Evolutionary conservation across 1,140 invertebrate species (phyloP).

Genomic region (Penaeus indicus): DNA sequence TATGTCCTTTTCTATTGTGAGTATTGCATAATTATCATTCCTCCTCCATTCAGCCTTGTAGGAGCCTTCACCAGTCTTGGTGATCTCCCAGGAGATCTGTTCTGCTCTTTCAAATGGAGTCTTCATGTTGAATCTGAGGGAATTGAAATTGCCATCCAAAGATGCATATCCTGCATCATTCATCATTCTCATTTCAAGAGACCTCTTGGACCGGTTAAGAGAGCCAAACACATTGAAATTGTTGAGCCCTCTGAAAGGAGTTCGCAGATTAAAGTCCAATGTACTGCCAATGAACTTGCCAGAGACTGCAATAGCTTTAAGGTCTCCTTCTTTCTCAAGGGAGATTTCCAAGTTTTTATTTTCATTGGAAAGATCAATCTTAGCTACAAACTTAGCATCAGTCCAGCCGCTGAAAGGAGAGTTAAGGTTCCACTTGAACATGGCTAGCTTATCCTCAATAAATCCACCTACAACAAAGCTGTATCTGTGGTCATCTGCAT

Average conservation of each 20-base stretch:
- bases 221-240: conserved; percentile 46
- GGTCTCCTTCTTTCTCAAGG: conserved; percentile 44
- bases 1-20: conserved; percentile 34
- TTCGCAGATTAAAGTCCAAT: conserved; percentile 51
- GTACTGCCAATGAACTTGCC: conserved; percentile 58
- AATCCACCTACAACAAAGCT: conserved; percentile 28
- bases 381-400: conserved; percentile 41
- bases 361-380: conserved; percentile 48
- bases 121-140: conserved; percentile 43
- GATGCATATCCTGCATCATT: conserved; percentile 55
- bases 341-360: conserved; percentile 51
- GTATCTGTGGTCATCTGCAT: neutral
- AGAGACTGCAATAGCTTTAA: conserved; percentile 45
- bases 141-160: conserved; percentile 59
- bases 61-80: conserved; percentile 31
- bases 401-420: conserved; percentile 50
- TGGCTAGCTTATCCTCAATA: conserved; percentile 37
- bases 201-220: conserved; percentile 56
- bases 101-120: conserved; percentile 50
- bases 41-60: conserved; percentile 52
- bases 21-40: conserved; percentile 43
- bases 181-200: conserved; percentile 60
- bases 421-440: conserved; percentile 31
- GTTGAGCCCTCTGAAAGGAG: conserved; percentile 49
- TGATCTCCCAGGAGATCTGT: conserved; percentile 41